A percentile compares a stretch with the other conserved stretches of the same genome.
phyloP scores from a whole-genome alignment of 2,888 invertebrate species.

The Papilio elwesi region DNA sequence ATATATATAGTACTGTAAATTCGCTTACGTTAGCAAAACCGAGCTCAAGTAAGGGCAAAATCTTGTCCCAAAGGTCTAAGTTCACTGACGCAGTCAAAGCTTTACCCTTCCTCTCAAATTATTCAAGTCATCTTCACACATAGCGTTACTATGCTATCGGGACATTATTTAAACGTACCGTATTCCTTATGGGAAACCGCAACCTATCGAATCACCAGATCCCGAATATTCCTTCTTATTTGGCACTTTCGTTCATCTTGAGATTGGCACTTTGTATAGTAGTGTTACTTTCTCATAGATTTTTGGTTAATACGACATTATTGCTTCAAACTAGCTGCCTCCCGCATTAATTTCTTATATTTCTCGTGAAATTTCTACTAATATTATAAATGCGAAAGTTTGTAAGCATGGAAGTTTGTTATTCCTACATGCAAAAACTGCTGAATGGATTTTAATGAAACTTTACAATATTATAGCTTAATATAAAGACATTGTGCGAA shows the following conservation, averaged over 20 bases:
- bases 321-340: too few species aligned
- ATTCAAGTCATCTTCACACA: slow-evolving; percentile 22
- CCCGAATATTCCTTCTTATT: slow-evolving; percentile 10
- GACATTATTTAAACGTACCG: slow-evolving; percentile 12
- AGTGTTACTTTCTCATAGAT: too few species aligned
- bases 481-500: too few species aligned
- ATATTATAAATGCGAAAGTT: too few species aligned
- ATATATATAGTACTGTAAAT: neutral
- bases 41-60: neutral
- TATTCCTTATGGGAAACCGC: slow-evolving; percentile 25
- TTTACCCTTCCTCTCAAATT: slow-evolving; percentile 20
- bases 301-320: too few species aligned
- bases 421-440: too few species aligned
- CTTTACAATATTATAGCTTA: too few species aligned
- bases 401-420: too few species aligned
- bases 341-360: too few species aligned
- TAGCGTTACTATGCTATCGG: neutral
- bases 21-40: neutral
- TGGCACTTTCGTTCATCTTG: neutral
- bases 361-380: too few species aligned
- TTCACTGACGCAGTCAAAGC: slow-evolving; percentile 1
- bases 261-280: too few species aligned
- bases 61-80: slow-evolving; percentile 17
- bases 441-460: too few species aligned
- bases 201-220: neutral